Conservation (phyloP, 92 coral and sea anemone genomes). For the Desmophyllum pertusum region DNA sequence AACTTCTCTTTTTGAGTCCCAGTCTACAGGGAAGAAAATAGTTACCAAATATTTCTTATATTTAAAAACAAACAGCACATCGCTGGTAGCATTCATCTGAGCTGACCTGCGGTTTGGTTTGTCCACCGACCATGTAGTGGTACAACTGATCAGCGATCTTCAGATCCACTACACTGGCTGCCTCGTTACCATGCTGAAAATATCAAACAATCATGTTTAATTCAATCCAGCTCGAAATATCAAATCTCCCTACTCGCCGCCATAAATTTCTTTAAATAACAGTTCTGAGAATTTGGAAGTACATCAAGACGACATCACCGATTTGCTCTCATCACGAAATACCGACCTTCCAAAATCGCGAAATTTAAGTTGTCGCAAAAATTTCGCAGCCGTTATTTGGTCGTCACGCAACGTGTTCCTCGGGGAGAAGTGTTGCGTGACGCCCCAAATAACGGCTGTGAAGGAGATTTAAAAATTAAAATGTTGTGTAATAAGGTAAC, state of each 20-base stretch:
- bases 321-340: no score
- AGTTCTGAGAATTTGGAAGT: background rate
- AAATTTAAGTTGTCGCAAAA: no score
- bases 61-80: background rate
- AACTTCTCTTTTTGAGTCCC: conserved; percentile 98
- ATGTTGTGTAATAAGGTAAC: no score
- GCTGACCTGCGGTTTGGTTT: conserved; percentile 93
- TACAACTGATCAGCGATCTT: conserved; percentile 96
- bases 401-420: no score
- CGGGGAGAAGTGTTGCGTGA: no score
- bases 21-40: conserved; percentile 58
- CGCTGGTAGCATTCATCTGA: no score
- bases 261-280: background rate
- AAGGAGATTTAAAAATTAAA: no score
- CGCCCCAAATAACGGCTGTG: no score
- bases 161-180: conserved; percentile 81
- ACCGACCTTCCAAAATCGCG: no score
- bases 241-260: background rate
- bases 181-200: conserved; percentile 88
- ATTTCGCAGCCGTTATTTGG: no score
- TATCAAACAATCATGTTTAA: background rate
- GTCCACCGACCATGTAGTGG: conserved; percentile 98
- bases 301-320: background rate
- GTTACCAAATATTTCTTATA: background rate
- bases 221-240: background rate